Percentiles rank a stretch among this genome's conserved stretches.
Evolutionary conservation across 2,113 vertebrate genomes (phyloP).

Genomic region (Anseranas semipalmata): DNA sequence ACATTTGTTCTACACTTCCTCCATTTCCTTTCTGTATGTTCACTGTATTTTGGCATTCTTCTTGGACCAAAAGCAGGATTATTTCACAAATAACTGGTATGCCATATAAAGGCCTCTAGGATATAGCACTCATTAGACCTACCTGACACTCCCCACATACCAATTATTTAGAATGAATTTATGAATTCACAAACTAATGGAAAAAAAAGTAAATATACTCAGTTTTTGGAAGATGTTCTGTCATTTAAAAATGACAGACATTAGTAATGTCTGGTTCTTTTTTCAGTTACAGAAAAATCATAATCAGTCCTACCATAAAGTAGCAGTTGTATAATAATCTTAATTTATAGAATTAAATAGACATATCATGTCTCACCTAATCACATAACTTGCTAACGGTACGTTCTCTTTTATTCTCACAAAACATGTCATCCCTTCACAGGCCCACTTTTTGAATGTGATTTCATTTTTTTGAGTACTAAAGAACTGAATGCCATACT

Average conservation of each 20-base stretch:
- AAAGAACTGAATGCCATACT: background rate
- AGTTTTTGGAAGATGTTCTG: background rate
- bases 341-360: background rate
- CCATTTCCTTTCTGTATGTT: background rate
- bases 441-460: background rate
- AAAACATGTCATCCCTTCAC: background rate
- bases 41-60: background rate
- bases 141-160: background rate
- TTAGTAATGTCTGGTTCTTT: background rate
- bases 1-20: background rate
- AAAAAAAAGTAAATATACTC: no score
- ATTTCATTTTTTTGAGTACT: constrained; percentile 18
- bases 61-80: background rate
- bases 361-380: background rate
- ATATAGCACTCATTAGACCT: background rate
- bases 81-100: background rate
- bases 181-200: background rate
- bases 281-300: background rate
- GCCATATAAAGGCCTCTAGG: background rate
- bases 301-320: background rate
- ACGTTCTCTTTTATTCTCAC: background rate
- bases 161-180: background rate
- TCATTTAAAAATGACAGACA: background rate
- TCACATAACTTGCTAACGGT: background rate
- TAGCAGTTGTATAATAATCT: background rate